Percentiles rank a stretch among this genome's conserved stretches.
Evolutionary conservation across 1,140 invertebrate genomes (phyloP).

Genomic region (Meloidogyne exigua): DNA sequence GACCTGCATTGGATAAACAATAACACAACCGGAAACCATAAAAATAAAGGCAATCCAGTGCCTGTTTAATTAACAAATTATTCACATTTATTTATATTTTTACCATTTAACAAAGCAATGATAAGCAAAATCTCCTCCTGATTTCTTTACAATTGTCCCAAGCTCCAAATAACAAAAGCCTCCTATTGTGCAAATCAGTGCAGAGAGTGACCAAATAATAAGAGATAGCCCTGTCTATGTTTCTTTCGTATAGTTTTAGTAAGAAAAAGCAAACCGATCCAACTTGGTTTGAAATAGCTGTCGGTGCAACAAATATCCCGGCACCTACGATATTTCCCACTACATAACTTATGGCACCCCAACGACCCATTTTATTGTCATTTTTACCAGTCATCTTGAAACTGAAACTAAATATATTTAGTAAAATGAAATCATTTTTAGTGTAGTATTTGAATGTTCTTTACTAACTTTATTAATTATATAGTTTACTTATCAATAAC

Average conservation of each 20-base stretch:
- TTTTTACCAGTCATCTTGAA: neutral
- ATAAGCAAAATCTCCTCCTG: slow-evolving; percentile 56
- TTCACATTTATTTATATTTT: neutral
- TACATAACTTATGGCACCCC: slow-evolving; percentile 67
- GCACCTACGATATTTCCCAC: slow-evolving; percentile 90
- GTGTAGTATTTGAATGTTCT: no score
- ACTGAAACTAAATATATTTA: no score
- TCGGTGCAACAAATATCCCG: slow-evolving; percentile 89
- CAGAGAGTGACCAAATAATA: slow-evolving; percentile 8
- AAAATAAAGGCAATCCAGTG: slow-evolving; percentile 47
- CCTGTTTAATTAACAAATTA: slow-evolving; percentile 15
- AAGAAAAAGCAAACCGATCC: slow-evolving; percentile 35
- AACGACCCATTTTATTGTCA: slow-evolving; percentile 49
- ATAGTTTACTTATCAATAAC: no score
- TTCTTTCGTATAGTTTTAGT: neutral
- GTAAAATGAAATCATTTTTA: no score
- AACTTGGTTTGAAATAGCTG: slow-evolving; percentile 62
- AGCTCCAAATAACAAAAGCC: slow-evolving; percentile 64
- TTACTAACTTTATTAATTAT: no score
- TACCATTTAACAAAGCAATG: slow-evolving; percentile 55
- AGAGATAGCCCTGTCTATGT: slow-evolving; percentile 12
- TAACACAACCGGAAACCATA: slow-evolving; percentile 49
- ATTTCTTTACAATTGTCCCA: slow-evolving; percentile 48
- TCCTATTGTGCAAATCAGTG: slow-evolving; percentile 8
- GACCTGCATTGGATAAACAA: slow-evolving; percentile 49